Evolutionary conservation across 2,888 invertebrate genomes (phyloP).

Genomic region (Drosophila birchii): DNA sequence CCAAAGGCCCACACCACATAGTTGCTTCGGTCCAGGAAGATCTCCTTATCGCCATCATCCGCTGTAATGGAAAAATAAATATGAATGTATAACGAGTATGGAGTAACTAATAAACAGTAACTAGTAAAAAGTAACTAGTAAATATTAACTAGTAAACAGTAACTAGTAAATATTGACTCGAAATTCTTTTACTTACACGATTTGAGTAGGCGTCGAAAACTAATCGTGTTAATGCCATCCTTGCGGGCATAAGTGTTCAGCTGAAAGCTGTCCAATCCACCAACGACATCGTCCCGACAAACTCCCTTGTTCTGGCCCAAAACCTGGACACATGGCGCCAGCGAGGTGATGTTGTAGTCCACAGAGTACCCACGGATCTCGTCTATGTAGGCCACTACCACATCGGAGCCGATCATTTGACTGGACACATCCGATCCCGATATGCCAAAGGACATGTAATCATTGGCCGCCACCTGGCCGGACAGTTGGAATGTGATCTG

Average conservation of each 20-base stretch:
- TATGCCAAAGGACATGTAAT: conserved; percentile 95
- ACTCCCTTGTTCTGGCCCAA: conserved; percentile 94
- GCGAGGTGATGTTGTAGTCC: conserved; percentile 94
- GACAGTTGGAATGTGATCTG: conserved; percentile 93
- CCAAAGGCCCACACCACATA: conserved; percentile 94
- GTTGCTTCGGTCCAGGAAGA: conserved; percentile 87
- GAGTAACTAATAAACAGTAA: background rate
- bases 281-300: conserved; percentile 92
- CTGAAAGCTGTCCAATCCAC: conserved; percentile 93
- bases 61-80: conserved; percentile 85
- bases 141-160: background rate
- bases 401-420: conserved; percentile 94
- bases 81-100: background rate
- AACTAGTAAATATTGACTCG: background rate
- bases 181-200: conserved; percentile 87
- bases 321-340: conserved; percentile 94
- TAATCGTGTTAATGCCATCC: conserved; percentile 91
- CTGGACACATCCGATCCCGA: conserved; percentile 90
- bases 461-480: conserved; percentile 89
- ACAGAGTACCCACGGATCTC: conserved; percentile 89
- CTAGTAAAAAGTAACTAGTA: background rate
- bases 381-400: conserved; percentile 91
- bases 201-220: conserved; percentile 90
- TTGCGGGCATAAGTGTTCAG: conserved; percentile 89
- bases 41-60: conserved; percentile 91